Percentiles rank a stretch among this genome's conserved stretches.
phyloP scores from a whole-genome alignment of 2,888 invertebrate species.

The Corbicula japonica region DNA sequence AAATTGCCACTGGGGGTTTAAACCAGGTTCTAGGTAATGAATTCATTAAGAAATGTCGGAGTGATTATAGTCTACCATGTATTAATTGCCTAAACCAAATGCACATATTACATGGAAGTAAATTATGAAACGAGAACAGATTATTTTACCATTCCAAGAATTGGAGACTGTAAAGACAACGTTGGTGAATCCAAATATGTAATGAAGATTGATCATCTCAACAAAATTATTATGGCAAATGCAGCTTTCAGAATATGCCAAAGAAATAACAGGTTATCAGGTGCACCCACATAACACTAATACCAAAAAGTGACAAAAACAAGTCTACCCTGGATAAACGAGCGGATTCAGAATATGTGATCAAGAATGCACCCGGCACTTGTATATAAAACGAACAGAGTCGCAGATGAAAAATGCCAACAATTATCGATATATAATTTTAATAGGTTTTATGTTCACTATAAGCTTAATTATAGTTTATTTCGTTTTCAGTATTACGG shows the following conservation, averaged over 20 bases:
- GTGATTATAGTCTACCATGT: slow-evolving; percentile 71
- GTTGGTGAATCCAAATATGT: slow-evolving; percentile 66
- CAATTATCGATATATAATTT: no score
- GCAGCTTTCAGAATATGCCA: slow-evolving; percentile 60
- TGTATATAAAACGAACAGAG: no score
- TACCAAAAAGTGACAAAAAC: no score
- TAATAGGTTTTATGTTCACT: no score
- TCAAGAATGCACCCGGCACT: no score
- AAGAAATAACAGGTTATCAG: slow-evolving; percentile 69
- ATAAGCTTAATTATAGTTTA: neutral
- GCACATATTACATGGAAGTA: slow-evolving; percentile 68
- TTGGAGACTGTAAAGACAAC: slow-evolving; percentile 71
- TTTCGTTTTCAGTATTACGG: slow-evolving; percentile 58
- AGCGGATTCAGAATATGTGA: no score
- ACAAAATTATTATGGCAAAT: slow-evolving; percentile 54
- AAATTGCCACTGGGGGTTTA: no score
- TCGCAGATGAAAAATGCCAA: no score
- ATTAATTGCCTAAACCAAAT: slow-evolving; percentile 63
- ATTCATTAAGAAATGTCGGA: slow-evolving; percentile 67
- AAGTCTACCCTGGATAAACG: no score
- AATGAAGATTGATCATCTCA: slow-evolving; percentile 70
- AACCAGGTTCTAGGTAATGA: slow-evolving; percentile 57
- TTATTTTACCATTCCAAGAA: slow-evolving; percentile 66
- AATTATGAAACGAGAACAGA: slow-evolving; percentile 70
- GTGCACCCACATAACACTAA: no score